A percentile compares a stretch with the other conserved stretches of the same genome.
Conservation (phyloP, 2,797 vertebrate genomes). For the Leontopithecus rosalia region DNA sequence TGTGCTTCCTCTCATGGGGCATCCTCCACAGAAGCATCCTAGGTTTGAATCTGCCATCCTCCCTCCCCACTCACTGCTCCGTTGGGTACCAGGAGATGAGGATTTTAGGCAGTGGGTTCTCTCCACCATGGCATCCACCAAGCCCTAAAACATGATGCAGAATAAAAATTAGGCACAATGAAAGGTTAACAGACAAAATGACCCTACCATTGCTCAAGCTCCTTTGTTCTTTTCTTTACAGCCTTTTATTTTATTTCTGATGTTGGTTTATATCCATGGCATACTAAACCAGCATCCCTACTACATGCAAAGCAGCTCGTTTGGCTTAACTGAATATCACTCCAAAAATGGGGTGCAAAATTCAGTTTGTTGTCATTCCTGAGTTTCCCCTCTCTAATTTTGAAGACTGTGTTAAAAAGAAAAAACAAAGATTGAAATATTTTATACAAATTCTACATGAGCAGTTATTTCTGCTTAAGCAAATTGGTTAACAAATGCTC, state of each 20-base stretch:
- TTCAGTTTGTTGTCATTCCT: constrained; percentile 11
- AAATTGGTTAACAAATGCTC: neutral
- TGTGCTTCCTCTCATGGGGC: constrained; percentile 44
- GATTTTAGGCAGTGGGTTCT: constrained; percentile 38
- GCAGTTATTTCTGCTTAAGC: constrained; percentile 3
- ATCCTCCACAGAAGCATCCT: constrained; percentile 37
- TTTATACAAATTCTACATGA: neutral
- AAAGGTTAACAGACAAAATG: constrained; percentile 77
- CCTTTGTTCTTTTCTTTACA: constrained; percentile 41
- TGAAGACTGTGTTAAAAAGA: neutral
- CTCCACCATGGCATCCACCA: neutral
- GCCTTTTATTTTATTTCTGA: constrained; percentile 32
- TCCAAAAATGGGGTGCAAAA: constrained; percentile 12
- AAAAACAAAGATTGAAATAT: neutral
- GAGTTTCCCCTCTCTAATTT: neutral
- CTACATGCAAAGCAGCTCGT: constrained; percentile 5
- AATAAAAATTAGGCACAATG: constrained; percentile 54
- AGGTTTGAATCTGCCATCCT: constrained; percentile 44
- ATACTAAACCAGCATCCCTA: constrained; percentile 55
- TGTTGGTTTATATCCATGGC: constrained; percentile 61
- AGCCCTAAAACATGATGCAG: constrained; percentile 14
- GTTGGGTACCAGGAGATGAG: constrained; percentile 71
- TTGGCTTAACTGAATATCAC: constrained; percentile 48
- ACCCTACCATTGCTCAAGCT: constrained; percentile 28
- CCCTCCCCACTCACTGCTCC: constrained; percentile 33